Conservation (phyloP, 2,113 vertebrate genomes). For the Corydoras maculifer region DNA sequence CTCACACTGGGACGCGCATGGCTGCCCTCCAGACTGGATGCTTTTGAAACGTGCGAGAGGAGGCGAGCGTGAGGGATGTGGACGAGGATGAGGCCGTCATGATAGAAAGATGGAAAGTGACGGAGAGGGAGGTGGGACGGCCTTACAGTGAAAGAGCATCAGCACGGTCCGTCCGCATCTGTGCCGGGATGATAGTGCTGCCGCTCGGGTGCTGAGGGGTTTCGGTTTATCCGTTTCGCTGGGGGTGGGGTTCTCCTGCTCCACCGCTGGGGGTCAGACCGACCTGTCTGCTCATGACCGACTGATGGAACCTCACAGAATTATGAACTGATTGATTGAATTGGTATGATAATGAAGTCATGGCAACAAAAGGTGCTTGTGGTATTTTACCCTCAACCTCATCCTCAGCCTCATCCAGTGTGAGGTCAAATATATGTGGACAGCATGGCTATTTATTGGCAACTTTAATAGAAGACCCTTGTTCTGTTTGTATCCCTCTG, state of each 20-base stretch:
- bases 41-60: no score
- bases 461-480: no score
- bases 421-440: no score
- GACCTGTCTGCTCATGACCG: conserved; percentile 9
- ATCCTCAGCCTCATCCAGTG: no score
- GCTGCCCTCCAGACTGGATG: no score
- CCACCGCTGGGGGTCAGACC: conserved; percentile 15
- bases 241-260: conserved; percentile 15
- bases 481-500: no score
- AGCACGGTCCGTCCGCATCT: neutral
- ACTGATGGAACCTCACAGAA: conserved; percentile 16
- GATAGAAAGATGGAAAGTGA: conserved; percentile 6
- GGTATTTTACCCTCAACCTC: neutral
- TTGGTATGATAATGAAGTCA: conserved; percentile 15
- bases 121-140: neutral
- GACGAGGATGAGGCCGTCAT: neutral
- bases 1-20: no score
- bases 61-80: neutral
- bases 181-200: neutral
- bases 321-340: conserved; percentile 12
- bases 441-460: no score
- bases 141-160: conserved; percentile 1
- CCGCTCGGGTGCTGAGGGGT: conserved; percentile 11
- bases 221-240: conserved; percentile 34
- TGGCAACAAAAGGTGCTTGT: neutral